Evolutionary conservation across 2,797 vertebrate genomes (phyloP).

Genomic region (Trichosurus vulpecula): DNA sequence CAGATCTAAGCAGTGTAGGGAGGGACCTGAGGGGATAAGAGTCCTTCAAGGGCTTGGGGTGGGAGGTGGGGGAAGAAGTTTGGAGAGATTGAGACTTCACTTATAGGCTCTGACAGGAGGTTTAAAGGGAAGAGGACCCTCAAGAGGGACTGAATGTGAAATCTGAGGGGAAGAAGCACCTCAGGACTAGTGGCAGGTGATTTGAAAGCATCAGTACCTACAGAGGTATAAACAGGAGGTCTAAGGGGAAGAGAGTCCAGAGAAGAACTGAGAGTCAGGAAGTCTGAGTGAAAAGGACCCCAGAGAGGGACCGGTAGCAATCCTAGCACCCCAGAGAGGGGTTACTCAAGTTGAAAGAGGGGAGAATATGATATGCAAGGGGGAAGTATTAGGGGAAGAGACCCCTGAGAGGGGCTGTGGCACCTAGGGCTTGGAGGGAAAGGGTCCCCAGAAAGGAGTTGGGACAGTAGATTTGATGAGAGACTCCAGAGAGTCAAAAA

Average conservation of each 20-base stretch:
- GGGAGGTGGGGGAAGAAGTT: slow-evolving; percentile 2
- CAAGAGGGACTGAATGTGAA: not conserved
- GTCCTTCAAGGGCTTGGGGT: not conserved
- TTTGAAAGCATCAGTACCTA: not conserved
- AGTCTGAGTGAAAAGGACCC: not conserved
- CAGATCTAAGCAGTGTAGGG: not conserved
- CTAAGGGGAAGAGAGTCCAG: not conserved
- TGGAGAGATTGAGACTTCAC: not conserved
- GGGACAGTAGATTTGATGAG: not conserved
- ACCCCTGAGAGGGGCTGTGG: not conserved
- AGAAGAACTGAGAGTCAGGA: not conserved
- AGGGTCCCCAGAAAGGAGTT: not conserved
- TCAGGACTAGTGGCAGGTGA: not conserved
- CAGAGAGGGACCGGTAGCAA: not conserved
- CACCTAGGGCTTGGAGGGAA: not conserved
- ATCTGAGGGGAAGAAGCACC: not conserved
- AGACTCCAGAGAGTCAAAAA: not conserved
- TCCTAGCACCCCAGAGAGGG: not conserved
- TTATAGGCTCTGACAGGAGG: accelerated
- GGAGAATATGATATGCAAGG: not conserved
- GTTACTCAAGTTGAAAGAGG: not conserved
- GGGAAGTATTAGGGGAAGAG: not conserved
- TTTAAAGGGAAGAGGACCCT: not conserved
- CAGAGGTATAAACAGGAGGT: not conserved
- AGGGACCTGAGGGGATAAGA: not conserved